phyloP scores from a whole-genome alignment of 2,888 invertebrate species.

The Crossocerus cetratus region DNA sequence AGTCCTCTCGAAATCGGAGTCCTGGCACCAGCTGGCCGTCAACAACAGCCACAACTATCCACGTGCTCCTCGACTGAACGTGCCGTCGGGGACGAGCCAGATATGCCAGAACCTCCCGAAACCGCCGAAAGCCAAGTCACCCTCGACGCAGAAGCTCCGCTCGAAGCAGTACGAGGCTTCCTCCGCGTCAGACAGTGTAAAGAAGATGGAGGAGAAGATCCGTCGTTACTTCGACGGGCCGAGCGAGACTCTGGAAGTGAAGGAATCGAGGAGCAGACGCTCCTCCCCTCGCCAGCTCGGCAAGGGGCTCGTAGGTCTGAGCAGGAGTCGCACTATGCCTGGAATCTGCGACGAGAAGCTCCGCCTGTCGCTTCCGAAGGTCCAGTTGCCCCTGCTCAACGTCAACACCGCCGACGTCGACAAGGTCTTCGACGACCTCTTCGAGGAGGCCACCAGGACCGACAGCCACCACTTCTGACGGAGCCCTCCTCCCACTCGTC shows the following conservation, averaged over 20 bases:
- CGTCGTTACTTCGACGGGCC: constrained; percentile 72
- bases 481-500: not conserved
- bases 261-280: constrained; percentile 34
- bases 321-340: constrained; percentile 88
- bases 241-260: constrained; percentile 25
- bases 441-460: constrained; percentile 77
- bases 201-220: constrained; percentile 73
- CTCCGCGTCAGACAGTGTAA: constrained; percentile 64
- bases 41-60: constrained; percentile 61
- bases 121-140: constrained; percentile 83
- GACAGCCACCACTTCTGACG: constrained; percentile 61
- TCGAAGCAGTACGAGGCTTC: constrained; percentile 89
- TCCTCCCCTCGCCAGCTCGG: constrained; percentile 30
- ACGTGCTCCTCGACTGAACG: constrained; percentile 66
- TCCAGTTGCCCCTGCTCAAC: constrained; percentile 43
- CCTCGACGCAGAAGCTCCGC: constrained; percentile 83
- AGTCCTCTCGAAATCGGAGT: constrained; percentile 84
- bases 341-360: constrained; percentile 79
- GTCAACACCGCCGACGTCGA: constrained; percentile 89
- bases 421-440: constrained; percentile 91
- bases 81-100: constrained; percentile 44
- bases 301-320: constrained; percentile 78
- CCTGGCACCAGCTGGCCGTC: constrained; percentile 86
- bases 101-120: constrained; percentile 63
- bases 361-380: constrained; percentile 21